Evolutionary conservation across 1,140 invertebrate species (phyloP).

Genomic region (Phenacoccus solenopsis): DNA sequence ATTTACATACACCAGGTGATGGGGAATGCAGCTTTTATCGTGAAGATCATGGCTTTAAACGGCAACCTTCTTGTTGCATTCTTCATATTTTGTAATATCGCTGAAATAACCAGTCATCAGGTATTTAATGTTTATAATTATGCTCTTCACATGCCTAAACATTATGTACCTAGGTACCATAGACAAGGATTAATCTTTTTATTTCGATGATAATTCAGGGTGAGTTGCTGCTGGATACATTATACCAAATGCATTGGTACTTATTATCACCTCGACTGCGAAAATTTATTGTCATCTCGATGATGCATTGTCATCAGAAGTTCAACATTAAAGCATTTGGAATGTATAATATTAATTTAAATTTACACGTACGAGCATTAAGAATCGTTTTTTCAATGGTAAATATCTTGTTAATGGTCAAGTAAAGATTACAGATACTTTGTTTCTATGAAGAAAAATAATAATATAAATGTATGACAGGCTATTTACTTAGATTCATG

Average conservation of each 20-base stretch:
- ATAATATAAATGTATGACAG: too few relatives aligned
- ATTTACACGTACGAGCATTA: neutral
- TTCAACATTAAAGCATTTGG: neutral
- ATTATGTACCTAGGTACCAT: too few relatives aligned
- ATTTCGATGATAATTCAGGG: neutral
- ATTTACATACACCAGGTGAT: neutral
- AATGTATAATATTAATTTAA: neutral
- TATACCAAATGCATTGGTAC: neutral
- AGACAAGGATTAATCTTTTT: too few relatives aligned
- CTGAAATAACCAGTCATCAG: neutral
- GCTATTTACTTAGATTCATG: too few relatives aligned
- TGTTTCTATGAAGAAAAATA: too few relatives aligned
- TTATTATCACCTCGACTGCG: neutral
- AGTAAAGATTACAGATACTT: too few relatives aligned
- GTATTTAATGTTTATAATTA: neutral
- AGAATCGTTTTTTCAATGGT: neutral
- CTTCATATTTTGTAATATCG: neutral
- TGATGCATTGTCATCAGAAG: neutral
- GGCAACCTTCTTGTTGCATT: neutral
- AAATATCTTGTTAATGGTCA: neutral
- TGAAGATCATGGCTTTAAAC: neutral
- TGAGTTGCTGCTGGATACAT: neutral
- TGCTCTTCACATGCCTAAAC: too few relatives aligned
- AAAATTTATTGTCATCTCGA: neutral
- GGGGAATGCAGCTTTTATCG: neutral